Percentiles rank a stretch among this genome's conserved stretches.
Evolutionary conservation across 1,140 invertebrate genomes (phyloP).

Genomic region (Brachionus sp.): DNA sequence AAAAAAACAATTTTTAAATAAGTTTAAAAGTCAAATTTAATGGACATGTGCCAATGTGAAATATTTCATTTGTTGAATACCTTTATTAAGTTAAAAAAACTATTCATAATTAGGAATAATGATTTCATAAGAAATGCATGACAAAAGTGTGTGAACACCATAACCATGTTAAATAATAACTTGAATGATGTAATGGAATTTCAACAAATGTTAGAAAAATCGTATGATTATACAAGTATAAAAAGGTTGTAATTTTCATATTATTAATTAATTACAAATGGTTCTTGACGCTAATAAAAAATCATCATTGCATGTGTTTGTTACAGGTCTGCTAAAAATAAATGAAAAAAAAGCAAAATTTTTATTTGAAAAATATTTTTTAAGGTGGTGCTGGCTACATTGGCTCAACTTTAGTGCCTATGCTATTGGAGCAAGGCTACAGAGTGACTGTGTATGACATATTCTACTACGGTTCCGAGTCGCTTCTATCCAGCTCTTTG

Average conservation of each 20-base stretch:
- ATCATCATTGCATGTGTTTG: background rate
- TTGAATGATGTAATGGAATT: background rate
- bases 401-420: constrained; percentile 50
- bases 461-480: constrained; percentile 49
- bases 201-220: background rate
- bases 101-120: background rate
- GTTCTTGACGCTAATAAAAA: background rate
- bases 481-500: constrained; percentile 47
- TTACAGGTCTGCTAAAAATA: background rate
- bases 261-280: background rate
- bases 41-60: background rate
- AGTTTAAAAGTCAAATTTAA: background rate
- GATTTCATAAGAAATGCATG: background rate
- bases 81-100: background rate
- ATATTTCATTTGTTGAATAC: background rate
- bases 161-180: background rate
- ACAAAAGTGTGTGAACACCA: background rate
- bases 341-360: background rate
- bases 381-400: constrained; percentile 51
- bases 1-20: background rate
- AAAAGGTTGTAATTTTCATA: background rate
- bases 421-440: constrained; percentile 49
- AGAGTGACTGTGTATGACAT: constrained; percentile 51
- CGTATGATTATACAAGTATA: background rate
- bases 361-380: background rate